Conservation (phyloP, 2,888 invertebrate genomes). For the Pinctada fucata region DNA sequence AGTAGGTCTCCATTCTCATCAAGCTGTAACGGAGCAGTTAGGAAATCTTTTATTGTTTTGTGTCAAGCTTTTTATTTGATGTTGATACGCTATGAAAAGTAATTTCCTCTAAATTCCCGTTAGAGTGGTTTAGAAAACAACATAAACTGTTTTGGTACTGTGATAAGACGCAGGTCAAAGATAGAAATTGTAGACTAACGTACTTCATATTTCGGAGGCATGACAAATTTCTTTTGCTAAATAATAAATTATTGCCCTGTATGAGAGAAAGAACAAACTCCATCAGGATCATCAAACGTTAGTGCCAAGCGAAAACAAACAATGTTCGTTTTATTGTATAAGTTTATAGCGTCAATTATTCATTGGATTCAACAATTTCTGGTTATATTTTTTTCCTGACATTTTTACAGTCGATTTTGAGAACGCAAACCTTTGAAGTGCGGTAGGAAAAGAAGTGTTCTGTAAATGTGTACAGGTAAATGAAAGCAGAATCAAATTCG, state of each 20-base stretch:
- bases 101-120: slow-evolving; percentile 27
- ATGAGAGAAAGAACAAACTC: slow-evolving; percentile 20
- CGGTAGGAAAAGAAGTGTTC: background rate
- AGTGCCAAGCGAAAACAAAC: background rate
- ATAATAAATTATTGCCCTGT: slow-evolving; percentile 17
- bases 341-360: slow-evolving; percentile 20
- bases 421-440: background rate
- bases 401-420: background rate
- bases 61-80: slow-evolving; percentile 38
- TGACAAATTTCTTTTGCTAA: slow-evolving; percentile 21
- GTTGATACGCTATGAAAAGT: slow-evolving; percentile 40
- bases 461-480: background rate
- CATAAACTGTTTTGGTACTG: slow-evolving; percentile 14
- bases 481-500: background rate
- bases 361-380: background rate
- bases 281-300: slow-evolving; percentile 30
- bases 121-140: slow-evolving; percentile 32
- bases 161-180: slow-evolving; percentile 27
- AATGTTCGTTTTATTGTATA: slow-evolving; percentile 23
- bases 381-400: background rate
- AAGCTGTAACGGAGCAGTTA: slow-evolving; percentile 24
- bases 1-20: slow-evolving; percentile 40
- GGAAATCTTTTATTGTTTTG: slow-evolving; percentile 31
- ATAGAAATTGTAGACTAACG: slow-evolving; percentile 20
- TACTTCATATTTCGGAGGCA: slow-evolving; percentile 8